Evolutionary conservation across 35 echinoderm and acorn worm species (phyloP).

Genomic region (Ophioderma brevispina): DNA sequence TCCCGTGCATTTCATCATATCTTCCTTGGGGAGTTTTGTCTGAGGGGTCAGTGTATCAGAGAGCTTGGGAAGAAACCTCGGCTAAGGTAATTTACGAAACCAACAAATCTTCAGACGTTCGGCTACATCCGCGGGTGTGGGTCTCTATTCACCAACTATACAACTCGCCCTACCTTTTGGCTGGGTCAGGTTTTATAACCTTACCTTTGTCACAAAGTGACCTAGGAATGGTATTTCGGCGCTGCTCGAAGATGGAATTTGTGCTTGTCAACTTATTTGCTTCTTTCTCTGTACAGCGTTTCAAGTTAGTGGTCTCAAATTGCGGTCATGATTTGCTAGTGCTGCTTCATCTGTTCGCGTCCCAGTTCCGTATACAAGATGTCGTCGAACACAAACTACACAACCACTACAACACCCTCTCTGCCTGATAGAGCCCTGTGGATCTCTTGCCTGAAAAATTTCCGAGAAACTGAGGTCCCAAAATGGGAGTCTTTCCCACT

Average conservation of each 20-base stretch:
- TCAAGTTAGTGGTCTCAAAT: slow-evolving; percentile 37
- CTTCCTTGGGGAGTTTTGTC: no score
- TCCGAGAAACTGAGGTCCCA: background rate
- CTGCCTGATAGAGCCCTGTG: background rate
- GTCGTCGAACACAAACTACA: slow-evolving; percentile 8
- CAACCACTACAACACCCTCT: no score
- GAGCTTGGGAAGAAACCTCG: background rate
- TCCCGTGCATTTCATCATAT: background rate
- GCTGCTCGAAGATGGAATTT: background rate
- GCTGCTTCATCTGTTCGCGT: slow-evolving; percentile 20
- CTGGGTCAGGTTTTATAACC: slow-evolving; percentile 27
- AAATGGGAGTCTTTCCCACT: no score
- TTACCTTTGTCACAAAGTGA: slow-evolving; percentile 14
- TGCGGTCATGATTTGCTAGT: slow-evolving; percentile 42
- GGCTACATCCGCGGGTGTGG: background rate
- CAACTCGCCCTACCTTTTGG: slow-evolving; percentile 25
- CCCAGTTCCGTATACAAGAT: slow-evolving; percentile 54
- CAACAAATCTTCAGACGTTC: background rate
- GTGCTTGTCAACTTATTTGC: slow-evolving; percentile 25
- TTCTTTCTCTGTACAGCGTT: slow-evolving; percentile 50
- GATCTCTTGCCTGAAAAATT: slow-evolving; percentile 37
- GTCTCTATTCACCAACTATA: background rate
- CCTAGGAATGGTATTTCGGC: slow-evolving; percentile 33
- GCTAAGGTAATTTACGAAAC: slow-evolving; percentile 32
- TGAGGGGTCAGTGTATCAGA: no score